Evolutionary conservation across 1,140 invertebrate species (phyloP).

Genomic region (Wiebesia pumilae): DNA sequence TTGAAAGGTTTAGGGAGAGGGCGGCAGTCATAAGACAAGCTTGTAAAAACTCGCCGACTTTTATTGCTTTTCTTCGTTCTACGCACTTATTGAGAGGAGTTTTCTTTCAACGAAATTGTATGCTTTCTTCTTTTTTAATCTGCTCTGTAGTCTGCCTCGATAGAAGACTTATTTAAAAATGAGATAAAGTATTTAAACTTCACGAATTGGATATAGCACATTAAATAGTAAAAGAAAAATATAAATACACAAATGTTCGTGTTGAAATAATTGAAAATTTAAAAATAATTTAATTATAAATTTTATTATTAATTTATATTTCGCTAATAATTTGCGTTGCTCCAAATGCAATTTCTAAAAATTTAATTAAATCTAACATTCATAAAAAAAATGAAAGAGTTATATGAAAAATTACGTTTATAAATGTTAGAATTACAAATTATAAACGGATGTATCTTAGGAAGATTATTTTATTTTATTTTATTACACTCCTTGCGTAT

Average conservation of each 20-base stretch:
- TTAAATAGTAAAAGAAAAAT: not conserved
- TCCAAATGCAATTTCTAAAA: too few species aligned
- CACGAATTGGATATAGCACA: not conserved
- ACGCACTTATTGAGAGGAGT: conserved; percentile 28
- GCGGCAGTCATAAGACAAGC: conserved; percentile 40
- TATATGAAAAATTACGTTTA: too few species aligned
- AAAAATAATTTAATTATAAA: not conserved
- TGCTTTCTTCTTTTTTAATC: conserved; percentile 1
- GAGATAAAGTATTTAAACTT: not conserved
- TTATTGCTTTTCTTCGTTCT: conserved; percentile 40
- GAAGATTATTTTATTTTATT: too few species aligned
- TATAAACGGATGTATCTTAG: too few species aligned
- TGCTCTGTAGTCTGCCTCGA: not conserved
- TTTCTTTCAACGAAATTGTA: conserved; percentile 33
- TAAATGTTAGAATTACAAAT: too few species aligned
- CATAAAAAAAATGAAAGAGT: too few species aligned
- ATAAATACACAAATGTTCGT: not conserved
- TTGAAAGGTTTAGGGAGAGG: conserved; percentile 41
- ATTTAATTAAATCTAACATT: too few species aligned
- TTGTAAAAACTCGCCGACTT: conserved; percentile 49
- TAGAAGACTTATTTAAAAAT: not conserved
- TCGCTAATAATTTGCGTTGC: too few species aligned
- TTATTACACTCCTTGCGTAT: too few species aligned
- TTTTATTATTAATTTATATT: too few species aligned
- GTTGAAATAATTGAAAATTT: not conserved